Evolutionary conservation across 2,888 invertebrate species (phyloP), one percentile per base, ranked within the genome.

Genomic region (Epinotia nisella): DNA sequence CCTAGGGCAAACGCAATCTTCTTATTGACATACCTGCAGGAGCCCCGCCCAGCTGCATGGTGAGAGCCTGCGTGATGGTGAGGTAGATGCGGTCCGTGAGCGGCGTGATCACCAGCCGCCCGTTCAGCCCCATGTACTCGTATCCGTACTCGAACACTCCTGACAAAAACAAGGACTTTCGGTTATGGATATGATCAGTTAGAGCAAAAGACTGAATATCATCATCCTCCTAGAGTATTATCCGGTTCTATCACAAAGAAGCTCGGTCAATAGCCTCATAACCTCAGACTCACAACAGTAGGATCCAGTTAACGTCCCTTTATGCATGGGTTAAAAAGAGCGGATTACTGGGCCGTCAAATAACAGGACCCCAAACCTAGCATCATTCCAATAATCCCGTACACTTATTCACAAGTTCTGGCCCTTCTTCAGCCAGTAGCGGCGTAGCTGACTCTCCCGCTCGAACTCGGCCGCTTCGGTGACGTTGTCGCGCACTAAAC

Each of bases 81-180:
- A 98, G 94, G 87, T 98, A 98, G 80, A 98, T 98, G 74, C 98
- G 95, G 87, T 98, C 98, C 0, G 98, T 98, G 3, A 98, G 91
- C 0, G 98, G 98, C 0, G 98, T 98, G 75, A 98, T 97, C 10
- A 98, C 98, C 71, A 98, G 94, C 55, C 98, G 95, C 0, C 98
- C 98, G 86, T 98, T 98, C 11, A 98, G 90, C 0, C 98, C 98
- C 98, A 98, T 98, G 87, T 98, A 98, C 86, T 98, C 98, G 86
- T 98, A 98, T 4, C 98, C 98, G 82, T 98, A 98, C 75, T 98
- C 97, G 85, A 98, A 98, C 24, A 95, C 90, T 56, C 97, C 97
- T 83, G 91, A 76, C 2, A 35, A 64, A 29, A 13, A 21, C 2
- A 13, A 13, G 13, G 3, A 0, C 35, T 41, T 13, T 41, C 1